Percentiles rank a stretch among this genome's conserved stretches.
These are phyloP conservation scores for Polydrusus tereticollis DNA, from an alignment of 2,888 invertebrate genomes.

Conservation along the genomic window DNA sequence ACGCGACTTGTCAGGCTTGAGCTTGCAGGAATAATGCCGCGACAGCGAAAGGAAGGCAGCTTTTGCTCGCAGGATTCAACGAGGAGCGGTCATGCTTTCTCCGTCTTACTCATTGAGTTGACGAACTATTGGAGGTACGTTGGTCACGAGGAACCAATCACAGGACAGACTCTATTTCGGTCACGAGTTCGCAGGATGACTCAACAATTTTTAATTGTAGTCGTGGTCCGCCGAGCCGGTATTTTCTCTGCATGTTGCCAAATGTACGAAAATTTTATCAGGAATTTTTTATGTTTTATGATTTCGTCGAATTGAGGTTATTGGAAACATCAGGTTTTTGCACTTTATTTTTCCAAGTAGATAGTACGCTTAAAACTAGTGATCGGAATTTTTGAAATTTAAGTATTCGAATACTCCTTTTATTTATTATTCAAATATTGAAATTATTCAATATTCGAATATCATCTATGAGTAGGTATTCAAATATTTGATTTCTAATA, in stretches of 20 bases:
- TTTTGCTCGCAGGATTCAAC: background rate
- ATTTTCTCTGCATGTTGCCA: conserved; percentile 12
- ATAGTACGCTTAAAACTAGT: too few relatives aligned
- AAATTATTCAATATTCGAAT: too few relatives aligned
- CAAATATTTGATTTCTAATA: too few relatives aligned
- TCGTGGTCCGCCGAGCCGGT: conserved; percentile 17
- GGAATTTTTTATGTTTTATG: background rate
- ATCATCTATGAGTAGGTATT: too few relatives aligned
- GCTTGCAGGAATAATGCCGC: conserved; percentile 14
- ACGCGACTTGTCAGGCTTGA: background rate
- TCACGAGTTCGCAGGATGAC: conserved; percentile 31
- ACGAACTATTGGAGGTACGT: conserved; percentile 21
- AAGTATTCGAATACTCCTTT: too few relatives aligned
- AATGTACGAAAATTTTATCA: background rate
- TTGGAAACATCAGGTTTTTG: too few relatives aligned
- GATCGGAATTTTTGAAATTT: too few relatives aligned
- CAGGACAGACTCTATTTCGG: conserved; percentile 3
- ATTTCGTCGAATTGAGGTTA: background rate
- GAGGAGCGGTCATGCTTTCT: background rate
- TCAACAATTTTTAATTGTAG: conserved; percentile 23
- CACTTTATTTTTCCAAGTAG: too few relatives aligned
- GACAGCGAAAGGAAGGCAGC: background rate
- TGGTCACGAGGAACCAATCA: conserved; percentile 37
- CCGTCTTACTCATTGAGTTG: background rate
- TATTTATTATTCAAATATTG: too few relatives aligned